Conservation (phyloP, 2,797 vertebrate genomes). For the Anniella stebbinsi region DNA sequence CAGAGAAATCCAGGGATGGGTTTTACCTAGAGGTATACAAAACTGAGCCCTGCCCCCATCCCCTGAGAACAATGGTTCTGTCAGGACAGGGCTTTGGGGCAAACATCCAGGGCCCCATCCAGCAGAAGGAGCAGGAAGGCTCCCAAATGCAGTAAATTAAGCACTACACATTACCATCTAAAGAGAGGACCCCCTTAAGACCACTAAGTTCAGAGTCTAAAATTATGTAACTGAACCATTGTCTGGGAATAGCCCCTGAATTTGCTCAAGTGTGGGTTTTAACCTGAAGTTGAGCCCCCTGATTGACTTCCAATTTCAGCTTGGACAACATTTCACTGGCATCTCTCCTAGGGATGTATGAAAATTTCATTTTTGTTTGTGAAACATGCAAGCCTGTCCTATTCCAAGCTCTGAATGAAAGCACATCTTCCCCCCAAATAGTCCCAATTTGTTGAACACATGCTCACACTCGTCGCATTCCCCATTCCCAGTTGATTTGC, state of each 20-base stretch:
- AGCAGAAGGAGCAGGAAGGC: too few species aligned
- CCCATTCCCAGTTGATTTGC: too few species aligned
- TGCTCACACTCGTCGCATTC: too few species aligned
- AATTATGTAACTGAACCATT: neutral
- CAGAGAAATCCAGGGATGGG: neutral
- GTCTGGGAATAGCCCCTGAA: neutral
- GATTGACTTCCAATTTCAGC: neutral
- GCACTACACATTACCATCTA: neutral
- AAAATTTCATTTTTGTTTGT: too few species aligned
- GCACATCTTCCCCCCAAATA: too few species aligned
- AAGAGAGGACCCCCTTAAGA: neutral
- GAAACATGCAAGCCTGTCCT: too few species aligned
- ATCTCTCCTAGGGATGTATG: neutral
- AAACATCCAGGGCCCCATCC: neutral
- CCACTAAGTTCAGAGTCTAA: too few species aligned
- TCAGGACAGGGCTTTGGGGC: neutral
- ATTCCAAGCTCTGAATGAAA: too few species aligned
- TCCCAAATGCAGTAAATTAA: neutral
- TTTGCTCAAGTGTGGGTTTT: neutral
- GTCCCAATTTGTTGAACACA: too few species aligned
- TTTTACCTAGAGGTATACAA: neutral
- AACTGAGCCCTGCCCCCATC: neutral
- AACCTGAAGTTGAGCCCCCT: neutral
- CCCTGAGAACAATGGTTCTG: neutral
- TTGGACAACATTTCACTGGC: neutral